Evolutionary conservation across 1,140 invertebrate genomes (phyloP), one percentile per base, ranked within the genome.

Genomic region (Ephestia elutella): DNA sequence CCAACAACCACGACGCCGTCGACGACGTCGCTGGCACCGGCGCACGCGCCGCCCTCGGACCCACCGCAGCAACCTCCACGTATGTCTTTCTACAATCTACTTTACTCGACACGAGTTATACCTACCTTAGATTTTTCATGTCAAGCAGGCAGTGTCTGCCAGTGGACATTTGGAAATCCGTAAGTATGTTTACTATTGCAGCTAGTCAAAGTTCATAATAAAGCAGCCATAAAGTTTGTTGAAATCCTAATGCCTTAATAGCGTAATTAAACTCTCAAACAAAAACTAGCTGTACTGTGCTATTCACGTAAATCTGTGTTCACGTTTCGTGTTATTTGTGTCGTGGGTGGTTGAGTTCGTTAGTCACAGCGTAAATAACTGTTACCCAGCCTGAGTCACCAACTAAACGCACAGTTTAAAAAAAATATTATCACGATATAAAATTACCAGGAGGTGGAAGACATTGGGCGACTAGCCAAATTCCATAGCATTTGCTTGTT

Each of bases 1-100:
- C 92, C 70, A 77, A 94, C 57, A 91, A 93, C 92, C 92, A 87
- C 60, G 3, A 56, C 61, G 11, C 60, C 67, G 38, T 15, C 59
- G 19, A 70, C 60, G 50, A 75, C 62, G 8, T 59, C 54, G 58
- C 56, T 56, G 8, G 44, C 61, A 50, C 51, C 60, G 15, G 49
- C 59, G 59, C 65, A 60, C 21, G 25, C 49, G 17, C 59, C 71
- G 54, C 49, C 55, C 32, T 57, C 59, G 35, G 56, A 63, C 48
- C 68, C 57, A 7, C 56, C 49, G 11, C 65, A 32, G 25, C 57
- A 49, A 55, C 65, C 60, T 1, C 65, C 60, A 25, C 60, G 50
- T 59, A 48, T 20, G 19, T 57, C 3, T 32, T 17, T 17, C 20
- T 57, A 48, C 35, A 48, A 57, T 25, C 21, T 25, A 25, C 21